phyloP scores from a whole-genome alignment of 1,140 invertebrate species.

The Apis cerana region DNA sequence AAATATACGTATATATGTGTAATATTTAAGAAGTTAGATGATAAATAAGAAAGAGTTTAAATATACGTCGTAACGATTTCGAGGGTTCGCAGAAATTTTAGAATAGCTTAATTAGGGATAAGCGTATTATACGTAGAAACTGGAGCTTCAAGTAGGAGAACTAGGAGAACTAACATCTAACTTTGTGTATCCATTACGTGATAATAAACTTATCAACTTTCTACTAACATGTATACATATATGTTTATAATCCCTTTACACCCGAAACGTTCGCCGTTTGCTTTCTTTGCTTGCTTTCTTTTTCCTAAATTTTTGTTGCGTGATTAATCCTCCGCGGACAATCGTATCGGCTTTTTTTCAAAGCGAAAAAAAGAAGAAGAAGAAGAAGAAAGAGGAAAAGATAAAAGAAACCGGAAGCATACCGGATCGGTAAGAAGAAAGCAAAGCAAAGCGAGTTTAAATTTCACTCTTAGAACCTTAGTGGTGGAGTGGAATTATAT shows the following conservation, averaged over 20 bases:
- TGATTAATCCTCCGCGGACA: conserved; percentile 7
- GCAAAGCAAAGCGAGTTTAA: conserved; percentile 45
- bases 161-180: conserved; percentile 52
- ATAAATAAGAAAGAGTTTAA: too few relatives aligned
- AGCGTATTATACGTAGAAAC: not conserved
- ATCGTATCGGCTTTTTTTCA: not conserved
- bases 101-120: conserved; percentile 4
- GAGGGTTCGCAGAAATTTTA: conserved; percentile 27
- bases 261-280: conserved; percentile 18
- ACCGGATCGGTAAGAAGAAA: conserved; percentile 38
- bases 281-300: conserved; percentile 62
- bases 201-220: conserved; percentile 78
- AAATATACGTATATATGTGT: not conserved
- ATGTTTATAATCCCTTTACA: conserved; percentile 60
- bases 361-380: not conserved
- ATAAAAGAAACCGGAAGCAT: too few relatives aligned
- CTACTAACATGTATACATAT: conserved; percentile 71
- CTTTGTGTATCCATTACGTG: conserved; percentile 74
- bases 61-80: conserved; percentile 40
- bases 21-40: not conserved
- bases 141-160: not conserved
- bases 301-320: not conserved
- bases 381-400: too few relatives aligned
- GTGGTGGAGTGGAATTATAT: too few relatives aligned
- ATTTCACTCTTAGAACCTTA: not conserved